These are phyloP conservation scores for Gallinago solitaria DNA, from an alignment of 2,797 vertebrate genomes.

Conservation along the genomic window DNA sequence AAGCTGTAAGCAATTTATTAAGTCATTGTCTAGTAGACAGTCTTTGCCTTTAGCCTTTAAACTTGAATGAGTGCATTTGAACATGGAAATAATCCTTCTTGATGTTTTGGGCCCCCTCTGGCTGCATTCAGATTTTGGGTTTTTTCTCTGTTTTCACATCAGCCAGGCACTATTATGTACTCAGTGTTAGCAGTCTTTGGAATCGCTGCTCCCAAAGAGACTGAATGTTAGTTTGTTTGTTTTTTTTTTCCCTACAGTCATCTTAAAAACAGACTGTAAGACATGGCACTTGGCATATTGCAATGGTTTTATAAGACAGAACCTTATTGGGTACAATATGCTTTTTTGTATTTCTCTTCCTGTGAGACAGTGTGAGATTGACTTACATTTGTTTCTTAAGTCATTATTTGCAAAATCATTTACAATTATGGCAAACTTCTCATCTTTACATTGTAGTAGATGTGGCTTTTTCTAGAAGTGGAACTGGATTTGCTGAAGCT, in stretches of 20 bases:
- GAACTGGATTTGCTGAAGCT: not conserved
- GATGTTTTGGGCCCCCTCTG: not conserved
- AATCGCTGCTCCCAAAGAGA: not conserved
- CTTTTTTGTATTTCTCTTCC: not conserved
- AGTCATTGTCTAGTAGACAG: not conserved
- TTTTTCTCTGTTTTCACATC: not conserved
- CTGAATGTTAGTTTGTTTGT: not conserved
- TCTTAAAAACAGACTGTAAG: not conserved
- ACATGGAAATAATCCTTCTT: not conserved
- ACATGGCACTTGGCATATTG: not conserved
- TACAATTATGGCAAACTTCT: not conserved
- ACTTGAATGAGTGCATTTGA: not conserved
- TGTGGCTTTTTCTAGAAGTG: not conserved
- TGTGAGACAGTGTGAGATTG: not conserved
- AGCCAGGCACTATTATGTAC: not conserved
- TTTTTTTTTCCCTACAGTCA: not conserved
- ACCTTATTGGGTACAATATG: not conserved
- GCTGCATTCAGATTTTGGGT: not conserved
- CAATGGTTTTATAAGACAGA: not conserved
- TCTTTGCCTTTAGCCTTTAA: not conserved
- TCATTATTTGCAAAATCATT: not conserved
- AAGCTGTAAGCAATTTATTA: not conserved
- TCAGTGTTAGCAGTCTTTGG: not conserved
- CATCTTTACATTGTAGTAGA: not conserved
- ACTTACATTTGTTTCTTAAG: not conserved